Conservation (phyloP, 2,888 invertebrate genomes). For the Oscheius sp. region DNA sequence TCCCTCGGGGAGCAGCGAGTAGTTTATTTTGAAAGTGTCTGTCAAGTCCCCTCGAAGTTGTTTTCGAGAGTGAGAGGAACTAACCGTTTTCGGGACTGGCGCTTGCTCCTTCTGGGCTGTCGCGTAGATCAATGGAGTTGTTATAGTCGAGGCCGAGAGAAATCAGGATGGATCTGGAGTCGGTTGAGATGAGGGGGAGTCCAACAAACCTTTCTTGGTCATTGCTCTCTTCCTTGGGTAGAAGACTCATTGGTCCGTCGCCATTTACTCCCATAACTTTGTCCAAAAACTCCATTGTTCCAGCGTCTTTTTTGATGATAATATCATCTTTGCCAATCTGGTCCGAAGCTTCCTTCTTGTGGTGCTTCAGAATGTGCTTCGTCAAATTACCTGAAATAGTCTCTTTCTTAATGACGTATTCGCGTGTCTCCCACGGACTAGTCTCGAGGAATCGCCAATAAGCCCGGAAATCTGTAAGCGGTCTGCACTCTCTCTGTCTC, state of each 20-base stretch:
- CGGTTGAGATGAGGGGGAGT: not conserved
- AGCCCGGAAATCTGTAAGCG: not conserved
- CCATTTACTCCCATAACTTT: conserved; percentile 48
- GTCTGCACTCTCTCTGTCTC: not conserved
- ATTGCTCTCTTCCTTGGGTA: conserved; percentile 42
- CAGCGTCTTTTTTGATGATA: conserved; percentile 68
- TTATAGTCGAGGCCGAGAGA: conserved; percentile 54
- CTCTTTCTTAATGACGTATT: not conserved
- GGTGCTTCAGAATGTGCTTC: conserved; percentile 70
- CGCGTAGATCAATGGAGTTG: conserved; percentile 39
- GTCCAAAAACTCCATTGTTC: conserved; percentile 65
- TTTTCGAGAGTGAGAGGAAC: conserved; percentile 5
- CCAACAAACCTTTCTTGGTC: conserved; percentile 44
- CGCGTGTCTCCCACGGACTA: not conserved
- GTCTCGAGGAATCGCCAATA: not conserved
- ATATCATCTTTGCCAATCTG: conserved; percentile 70
- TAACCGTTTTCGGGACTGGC: conserved; percentile 47
- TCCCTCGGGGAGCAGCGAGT: not conserved
- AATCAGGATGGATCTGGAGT: conserved; percentile 48
- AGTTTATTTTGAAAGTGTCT: not conserved
- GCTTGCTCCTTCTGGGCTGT: conserved; percentile 35
- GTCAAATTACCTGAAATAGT: conserved; percentile 68
- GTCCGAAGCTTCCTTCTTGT: conserved; percentile 68
- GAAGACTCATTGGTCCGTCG: conserved; percentile 15
- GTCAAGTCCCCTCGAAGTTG: not conserved